These are phyloP conservation scores for Sylvicola cinctus DNA, from an alignment of 2,888 invertebrate species.

Conservation along the genomic window DNA sequence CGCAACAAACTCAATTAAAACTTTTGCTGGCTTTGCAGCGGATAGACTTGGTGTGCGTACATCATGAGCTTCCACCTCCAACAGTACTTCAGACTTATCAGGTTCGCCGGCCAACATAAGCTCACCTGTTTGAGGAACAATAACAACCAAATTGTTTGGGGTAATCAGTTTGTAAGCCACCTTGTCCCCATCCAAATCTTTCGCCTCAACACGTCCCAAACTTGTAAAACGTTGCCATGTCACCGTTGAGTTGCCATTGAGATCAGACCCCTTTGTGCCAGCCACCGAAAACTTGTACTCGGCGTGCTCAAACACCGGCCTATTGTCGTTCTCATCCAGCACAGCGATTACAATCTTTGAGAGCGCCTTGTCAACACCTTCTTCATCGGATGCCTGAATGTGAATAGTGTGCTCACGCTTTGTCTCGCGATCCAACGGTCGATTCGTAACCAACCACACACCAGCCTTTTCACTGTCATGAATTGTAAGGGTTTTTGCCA, in stretches of 20 bases:
- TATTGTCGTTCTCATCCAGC: constrained; percentile 80
- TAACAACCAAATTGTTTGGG: constrained; percentile 63
- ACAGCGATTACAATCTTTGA: constrained; percentile 59
- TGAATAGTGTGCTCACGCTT: constrained; percentile 50
- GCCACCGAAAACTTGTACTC: constrained; percentile 59
- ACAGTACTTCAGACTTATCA: constrained; percentile 39
- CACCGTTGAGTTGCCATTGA: constrained; percentile 35
- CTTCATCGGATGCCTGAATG: constrained; percentile 59
- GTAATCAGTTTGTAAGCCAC: constrained; percentile 69
- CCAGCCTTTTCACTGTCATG: constrained; percentile 35
- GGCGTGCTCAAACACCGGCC: constrained; percentile 60
- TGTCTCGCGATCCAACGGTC: constrained; percentile 58
- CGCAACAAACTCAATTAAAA: constrained; percentile 50
- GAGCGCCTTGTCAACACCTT: constrained; percentile 59
- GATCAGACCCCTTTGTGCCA: constrained; percentile 34
- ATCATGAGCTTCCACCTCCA: constrained; percentile 69
- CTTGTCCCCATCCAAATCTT: constrained; percentile 78
- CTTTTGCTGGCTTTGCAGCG: constrained; percentile 49
- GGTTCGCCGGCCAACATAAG: constrained; percentile 66
- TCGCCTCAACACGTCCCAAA: constrained; percentile 69
- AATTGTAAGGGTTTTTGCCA: constrained; percentile 8
- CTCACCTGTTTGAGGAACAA: constrained; percentile 85
- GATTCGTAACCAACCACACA: constrained; percentile 52
- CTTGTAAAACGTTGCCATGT: constrained; percentile 60
- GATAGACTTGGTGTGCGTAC: constrained; percentile 50